Conservation (phyloP, 35 echinoderm and acorn worm genomes). For the Eucidaris tribuloides region DNA sequence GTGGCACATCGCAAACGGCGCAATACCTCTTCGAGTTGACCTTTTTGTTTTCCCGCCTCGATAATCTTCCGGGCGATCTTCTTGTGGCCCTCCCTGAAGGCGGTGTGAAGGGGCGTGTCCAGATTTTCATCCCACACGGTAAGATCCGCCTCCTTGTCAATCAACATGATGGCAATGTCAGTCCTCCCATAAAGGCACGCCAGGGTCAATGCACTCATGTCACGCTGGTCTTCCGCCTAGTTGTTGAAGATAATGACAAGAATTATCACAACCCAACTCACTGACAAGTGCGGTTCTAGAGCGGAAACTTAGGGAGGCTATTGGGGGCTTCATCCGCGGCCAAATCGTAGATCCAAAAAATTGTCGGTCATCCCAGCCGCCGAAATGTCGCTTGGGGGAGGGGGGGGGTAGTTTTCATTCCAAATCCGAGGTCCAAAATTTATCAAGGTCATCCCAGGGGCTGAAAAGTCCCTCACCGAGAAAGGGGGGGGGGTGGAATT, state of each 20-base stretch:
- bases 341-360: too few relatives aligned
- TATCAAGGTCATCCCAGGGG: too few relatives aligned
- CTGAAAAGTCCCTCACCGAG: too few relatives aligned
- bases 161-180: constrained; percentile 7
- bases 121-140: constrained; percentile 12
- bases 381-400: too few relatives aligned
- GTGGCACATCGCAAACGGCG: background rate
- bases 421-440: too few relatives aligned
- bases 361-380: too few relatives aligned
- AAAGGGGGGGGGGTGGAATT: too few relatives aligned
- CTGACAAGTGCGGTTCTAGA: too few relatives aligned
- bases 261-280: too few relatives aligned
- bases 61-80: background rate
- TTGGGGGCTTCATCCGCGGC: too few relatives aligned
- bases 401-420: too few relatives aligned
- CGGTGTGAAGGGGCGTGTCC: constrained; percentile 10
- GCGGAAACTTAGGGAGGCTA: too few relatives aligned
- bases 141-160: background rate
- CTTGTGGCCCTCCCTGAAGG: background rate
- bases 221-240: constrained; percentile 6
- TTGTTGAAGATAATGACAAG: background rate
- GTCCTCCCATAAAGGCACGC: background rate
- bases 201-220: background rate
- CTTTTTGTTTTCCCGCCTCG: background rate
- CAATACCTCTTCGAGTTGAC: background rate